A percentile compares a stretch with the other conserved stretches of the same genome.
Conservation (phyloP, 2,113 vertebrate species). For the Pterocles orientalis region DNA sequence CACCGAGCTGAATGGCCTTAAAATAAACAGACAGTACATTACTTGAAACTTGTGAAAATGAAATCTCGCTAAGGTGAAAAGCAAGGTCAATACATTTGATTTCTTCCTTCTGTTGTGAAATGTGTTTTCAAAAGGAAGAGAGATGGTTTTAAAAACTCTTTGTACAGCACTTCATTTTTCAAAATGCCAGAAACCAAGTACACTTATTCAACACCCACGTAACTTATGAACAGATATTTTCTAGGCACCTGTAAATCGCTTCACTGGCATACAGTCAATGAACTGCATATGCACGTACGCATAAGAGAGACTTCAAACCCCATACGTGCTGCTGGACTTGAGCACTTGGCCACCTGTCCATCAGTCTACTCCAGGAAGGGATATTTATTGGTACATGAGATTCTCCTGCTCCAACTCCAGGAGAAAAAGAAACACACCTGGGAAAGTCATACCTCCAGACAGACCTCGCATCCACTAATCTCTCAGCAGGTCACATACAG, state of each 20-base stretch:
- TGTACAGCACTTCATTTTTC: background rate
- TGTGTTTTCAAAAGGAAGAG: background rate
- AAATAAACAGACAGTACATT: background rate
- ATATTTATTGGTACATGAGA: background rate
- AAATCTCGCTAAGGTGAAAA: background rate
- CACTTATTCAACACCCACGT: background rate
- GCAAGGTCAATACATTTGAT: background rate
- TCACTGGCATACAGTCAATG: background rate
- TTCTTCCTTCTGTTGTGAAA: background rate
- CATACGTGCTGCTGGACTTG: background rate
- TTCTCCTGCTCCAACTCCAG: background rate
- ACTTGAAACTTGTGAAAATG: background rate
- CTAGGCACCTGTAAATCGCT: background rate
- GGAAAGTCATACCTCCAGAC: background rate
- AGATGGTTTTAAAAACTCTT: background rate
- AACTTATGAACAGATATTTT: background rate
- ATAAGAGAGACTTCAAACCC: background rate
- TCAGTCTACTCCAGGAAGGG: background rate
- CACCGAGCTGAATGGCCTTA: background rate
- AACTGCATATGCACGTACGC: rapidly evolving
- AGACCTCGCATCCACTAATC: background rate
- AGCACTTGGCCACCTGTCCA: background rate
- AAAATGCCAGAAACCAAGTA: background rate
- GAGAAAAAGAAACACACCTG: background rate
- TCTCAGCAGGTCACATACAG: background rate